Conservation (phyloP, 2,888 invertebrate species). For the Lithophane semibrunnea region DNA sequence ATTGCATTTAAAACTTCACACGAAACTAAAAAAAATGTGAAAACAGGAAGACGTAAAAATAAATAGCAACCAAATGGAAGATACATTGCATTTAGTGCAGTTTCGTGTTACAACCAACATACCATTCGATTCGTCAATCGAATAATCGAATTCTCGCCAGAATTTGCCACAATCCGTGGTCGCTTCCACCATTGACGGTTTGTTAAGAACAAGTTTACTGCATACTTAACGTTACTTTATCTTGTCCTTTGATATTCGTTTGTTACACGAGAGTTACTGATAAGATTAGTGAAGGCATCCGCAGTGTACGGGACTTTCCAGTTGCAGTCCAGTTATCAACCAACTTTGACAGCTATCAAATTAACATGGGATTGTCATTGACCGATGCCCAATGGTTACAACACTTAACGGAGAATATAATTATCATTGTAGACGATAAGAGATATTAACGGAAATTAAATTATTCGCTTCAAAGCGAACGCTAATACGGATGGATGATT, state of each 20-base stretch:
- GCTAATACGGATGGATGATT: constrained; percentile 65
- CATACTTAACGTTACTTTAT: constrained; percentile 54
- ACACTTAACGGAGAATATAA: constrained; percentile 79
- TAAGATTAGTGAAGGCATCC: constrained; percentile 67
- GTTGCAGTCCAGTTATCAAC: constrained; percentile 69
- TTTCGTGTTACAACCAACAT: constrained; percentile 71
- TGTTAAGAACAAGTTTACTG: constrained; percentile 46
- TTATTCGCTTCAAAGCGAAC: constrained; percentile 73
- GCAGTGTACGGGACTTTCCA: constrained; percentile 67
- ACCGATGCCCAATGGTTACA: constrained; percentile 75
- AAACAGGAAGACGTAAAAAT: constrained; percentile 69
- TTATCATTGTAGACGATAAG: constrained; percentile 78
- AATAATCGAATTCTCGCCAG: constrained; percentile 20
- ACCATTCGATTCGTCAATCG: constrained; percentile 37
- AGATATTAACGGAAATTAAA: constrained; percentile 82
- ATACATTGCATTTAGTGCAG: constrained; percentile 66
- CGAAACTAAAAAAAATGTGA: constrained; percentile 24
- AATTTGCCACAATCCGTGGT: constrained; percentile 63
- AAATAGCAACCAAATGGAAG: constrained; percentile 68
- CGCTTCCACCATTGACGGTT: constrained; percentile 44
- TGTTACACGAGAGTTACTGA: constrained; percentile 64
- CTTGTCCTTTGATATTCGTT: constrained; percentile 54
- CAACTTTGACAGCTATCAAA: constrained; percentile 81
- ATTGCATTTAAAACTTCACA: constrained; percentile 45
- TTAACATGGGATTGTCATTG: constrained; percentile 84